A percentile compares a stretch with the other conserved stretches of the same genome.
These are phyloP conservation scores for Chlorodrepanis virens DNA, from an alignment of 2,113 vertebrate species.

Conservation along the genomic window DNA sequence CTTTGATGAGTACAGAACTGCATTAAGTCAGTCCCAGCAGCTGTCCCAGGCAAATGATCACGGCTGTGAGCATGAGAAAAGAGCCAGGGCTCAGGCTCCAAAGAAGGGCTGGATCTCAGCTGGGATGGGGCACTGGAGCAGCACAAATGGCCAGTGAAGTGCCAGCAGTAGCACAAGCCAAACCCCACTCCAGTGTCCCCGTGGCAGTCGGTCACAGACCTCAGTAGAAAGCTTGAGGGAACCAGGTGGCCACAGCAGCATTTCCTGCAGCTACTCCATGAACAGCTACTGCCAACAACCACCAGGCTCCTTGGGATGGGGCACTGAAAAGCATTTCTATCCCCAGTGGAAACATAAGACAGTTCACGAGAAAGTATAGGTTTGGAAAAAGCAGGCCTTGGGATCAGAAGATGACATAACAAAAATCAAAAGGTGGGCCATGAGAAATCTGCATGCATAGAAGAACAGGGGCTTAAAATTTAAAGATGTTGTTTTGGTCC, in stretches of 20 bases:
- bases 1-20: not conserved
- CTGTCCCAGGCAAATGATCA: not conserved
- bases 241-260: not conserved
- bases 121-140: not conserved
- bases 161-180: not conserved
- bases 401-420: not conserved
- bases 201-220: rapidly evolving
- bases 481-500: not conserved
- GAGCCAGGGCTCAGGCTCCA: not conserved
- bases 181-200: rapidly evolving
- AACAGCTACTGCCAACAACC: not conserved
- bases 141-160: rapidly evolving
- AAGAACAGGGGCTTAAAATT: not conserved
- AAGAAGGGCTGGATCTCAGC: not conserved
- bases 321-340: not conserved
- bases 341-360: not conserved
- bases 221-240: not conserved
- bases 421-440: not conserved
- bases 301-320: not conserved
- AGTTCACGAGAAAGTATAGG: not conserved
- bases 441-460: not conserved
- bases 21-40: not conserved
- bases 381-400: not conserved
- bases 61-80: rapidly evolving
- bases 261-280: not conserved